Conservation (phyloP, 2,113 vertebrate species). For the Heterotis niloticus region DNA sequence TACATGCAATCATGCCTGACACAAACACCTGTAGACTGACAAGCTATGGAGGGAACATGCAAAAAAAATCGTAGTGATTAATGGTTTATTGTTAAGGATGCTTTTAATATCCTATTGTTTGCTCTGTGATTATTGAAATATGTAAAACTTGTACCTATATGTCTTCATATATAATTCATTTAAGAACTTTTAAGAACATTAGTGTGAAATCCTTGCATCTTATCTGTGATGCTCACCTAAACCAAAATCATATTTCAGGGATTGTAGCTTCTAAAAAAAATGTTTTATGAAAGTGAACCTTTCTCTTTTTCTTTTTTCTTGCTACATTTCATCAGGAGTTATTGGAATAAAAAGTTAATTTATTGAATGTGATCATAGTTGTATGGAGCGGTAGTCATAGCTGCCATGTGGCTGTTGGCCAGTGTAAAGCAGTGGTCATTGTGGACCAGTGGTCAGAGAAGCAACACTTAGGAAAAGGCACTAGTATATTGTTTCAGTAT, state of each 20-base stretch:
- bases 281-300: neutral
- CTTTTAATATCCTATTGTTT: neutral
- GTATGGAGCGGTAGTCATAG: neutral
- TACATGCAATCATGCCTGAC: too few species aligned
- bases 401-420: neutral
- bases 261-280: neutral
- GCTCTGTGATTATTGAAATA: neutral
- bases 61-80: too few species aligned
- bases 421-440: neutral
- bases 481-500: too few species aligned
- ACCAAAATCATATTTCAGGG: neutral
- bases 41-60: too few species aligned
- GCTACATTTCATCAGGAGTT: neutral
- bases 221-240: neutral
- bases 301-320: neutral
- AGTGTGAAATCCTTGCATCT: neutral
- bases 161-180: neutral
- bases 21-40: too few species aligned
- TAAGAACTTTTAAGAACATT: constrained; percentile 3
- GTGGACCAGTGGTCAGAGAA: neutral
- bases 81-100: neutral
- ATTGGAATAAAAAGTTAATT: too few species aligned
- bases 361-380: too few species aligned
- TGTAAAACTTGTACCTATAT: neutral
- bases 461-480: too few species aligned